Evolutionary conservation across 2,888 invertebrate species (phyloP).

Genomic region (Temnothorax rugatulus): DNA sequence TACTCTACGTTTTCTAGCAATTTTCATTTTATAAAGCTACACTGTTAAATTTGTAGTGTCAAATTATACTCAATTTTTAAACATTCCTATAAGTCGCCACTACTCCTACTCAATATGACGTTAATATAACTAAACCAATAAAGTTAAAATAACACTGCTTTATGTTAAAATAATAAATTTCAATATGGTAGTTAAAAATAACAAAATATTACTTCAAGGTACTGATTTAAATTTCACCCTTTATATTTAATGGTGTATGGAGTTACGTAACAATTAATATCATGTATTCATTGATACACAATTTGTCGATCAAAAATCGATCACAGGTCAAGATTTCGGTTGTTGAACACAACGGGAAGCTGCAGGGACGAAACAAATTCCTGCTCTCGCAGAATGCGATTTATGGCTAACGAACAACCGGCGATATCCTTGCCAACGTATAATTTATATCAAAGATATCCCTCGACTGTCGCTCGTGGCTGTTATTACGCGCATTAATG

Average conservation of each 20-base stretch:
- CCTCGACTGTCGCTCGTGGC: constrained; percentile 67
- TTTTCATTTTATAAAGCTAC: neutral
- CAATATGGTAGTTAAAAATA: no score
- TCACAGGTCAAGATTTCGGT: neutral
- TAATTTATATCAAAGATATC: constrained; percentile 73
- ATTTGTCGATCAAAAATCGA: constrained; percentile 4
- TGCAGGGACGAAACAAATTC: constrained; percentile 50
- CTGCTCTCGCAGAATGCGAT: constrained; percentile 51
- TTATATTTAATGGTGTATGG: neutral
- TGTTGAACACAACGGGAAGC: constrained; percentile 3
- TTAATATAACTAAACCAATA: no score
- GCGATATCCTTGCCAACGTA: constrained; percentile 66
- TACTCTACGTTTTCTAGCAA: neutral
- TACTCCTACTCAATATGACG: no score
- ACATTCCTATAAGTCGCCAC: no score
- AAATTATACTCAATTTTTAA: no score
- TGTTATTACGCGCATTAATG: constrained; percentile 75
- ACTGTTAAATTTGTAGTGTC: no score
- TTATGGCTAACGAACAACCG: constrained; percentile 68
- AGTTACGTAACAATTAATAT: neutral
- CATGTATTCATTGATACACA: neutral
- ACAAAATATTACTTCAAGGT: no score
- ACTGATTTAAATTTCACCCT: no score
- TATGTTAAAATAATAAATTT: no score
- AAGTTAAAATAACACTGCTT: no score